phyloP scores from a whole-genome alignment of 2,888 invertebrate species.

The Lithophane socia region DNA sequence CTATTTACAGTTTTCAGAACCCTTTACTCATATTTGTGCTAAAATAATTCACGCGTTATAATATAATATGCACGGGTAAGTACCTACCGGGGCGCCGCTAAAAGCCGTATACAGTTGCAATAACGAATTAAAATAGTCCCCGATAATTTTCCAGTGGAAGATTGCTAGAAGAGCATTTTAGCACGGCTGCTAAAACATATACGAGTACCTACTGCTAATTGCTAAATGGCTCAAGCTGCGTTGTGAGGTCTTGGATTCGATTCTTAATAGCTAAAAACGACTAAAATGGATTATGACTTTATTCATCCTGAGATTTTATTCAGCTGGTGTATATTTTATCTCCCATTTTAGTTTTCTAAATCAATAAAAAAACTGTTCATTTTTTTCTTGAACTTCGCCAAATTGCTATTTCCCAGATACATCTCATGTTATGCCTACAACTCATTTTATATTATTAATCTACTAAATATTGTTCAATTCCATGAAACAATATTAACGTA shows the following conservation, averaged over 20 bases:
- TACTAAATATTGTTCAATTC: too few species aligned
- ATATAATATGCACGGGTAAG: conserved; percentile 24
- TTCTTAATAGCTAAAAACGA: background rate
- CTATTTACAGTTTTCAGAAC: conserved; percentile 17
- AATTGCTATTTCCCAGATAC: too few species aligned
- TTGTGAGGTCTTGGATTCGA: background rate
- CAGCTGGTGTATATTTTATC: background rate
- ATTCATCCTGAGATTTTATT: background rate
- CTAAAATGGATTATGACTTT: background rate
- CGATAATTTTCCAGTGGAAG: background rate
- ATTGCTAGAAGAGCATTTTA: background rate
- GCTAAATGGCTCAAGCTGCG: background rate
- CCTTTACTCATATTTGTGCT: conserved; percentile 32
- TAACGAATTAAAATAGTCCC: conserved; percentile 6
- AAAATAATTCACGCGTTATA: conserved; percentile 30
- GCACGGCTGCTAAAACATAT: background rate
- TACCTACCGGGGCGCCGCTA: conserved; percentile 4
- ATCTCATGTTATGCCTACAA: too few species aligned
- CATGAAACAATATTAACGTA: too few species aligned
- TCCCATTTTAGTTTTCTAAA: too few species aligned
- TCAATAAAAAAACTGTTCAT: background rate
- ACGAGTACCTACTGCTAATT: background rate
- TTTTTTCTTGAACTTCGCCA: background rate
- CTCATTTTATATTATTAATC: too few species aligned
- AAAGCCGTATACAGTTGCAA: conserved; percentile 13